Conservation (phyloP, 2,797 vertebrate genomes). For the Danio aesculapii region DNA sequence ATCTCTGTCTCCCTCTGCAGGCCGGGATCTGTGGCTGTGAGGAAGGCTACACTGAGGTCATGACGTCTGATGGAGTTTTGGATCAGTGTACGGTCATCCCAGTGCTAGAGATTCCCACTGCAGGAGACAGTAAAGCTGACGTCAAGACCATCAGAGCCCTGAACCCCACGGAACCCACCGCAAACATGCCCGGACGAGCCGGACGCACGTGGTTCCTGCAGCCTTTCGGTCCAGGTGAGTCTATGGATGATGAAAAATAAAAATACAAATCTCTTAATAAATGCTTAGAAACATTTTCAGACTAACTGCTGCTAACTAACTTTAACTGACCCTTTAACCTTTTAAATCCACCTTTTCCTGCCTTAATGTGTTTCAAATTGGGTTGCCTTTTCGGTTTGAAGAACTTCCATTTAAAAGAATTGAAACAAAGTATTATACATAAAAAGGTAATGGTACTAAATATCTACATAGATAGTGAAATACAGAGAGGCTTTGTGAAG, state of each 20-base stretch:
- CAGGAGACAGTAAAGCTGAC: conserved; percentile 88
- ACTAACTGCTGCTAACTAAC: conserved; percentile 7
- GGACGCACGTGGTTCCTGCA: conserved; percentile 97
- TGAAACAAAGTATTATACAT: too few relatives aligned
- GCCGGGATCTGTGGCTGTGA: conserved; percentile 90
- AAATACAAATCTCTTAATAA: neutral
- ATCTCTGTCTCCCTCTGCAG: conserved; percentile 71
- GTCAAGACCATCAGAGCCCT: conserved; percentile 95
- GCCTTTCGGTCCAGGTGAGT: conserved; percentile 92
- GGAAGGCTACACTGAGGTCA: conserved; percentile 95
- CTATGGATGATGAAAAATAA: neutral
- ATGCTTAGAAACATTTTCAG: neutral
- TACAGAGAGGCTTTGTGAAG: too few relatives aligned
- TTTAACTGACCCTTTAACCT: neutral
- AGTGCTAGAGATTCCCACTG: conserved; percentile 91
- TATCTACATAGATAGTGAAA: too few relatives aligned
- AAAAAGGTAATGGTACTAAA: too few relatives aligned
- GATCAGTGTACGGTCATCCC: conserved; percentile 96
- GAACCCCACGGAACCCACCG: conserved; percentile 88
- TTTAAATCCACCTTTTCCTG: too few relatives aligned
- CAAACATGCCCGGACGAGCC: conserved; percentile 81
- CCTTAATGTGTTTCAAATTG: too few relatives aligned
- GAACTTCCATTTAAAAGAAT: too few relatives aligned
- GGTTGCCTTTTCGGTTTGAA: too few relatives aligned
- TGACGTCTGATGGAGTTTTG: conserved; percentile 91